phyloP scores from a whole-genome alignment of 2,888 invertebrate genomes.

The Apamea crenata region DNA sequence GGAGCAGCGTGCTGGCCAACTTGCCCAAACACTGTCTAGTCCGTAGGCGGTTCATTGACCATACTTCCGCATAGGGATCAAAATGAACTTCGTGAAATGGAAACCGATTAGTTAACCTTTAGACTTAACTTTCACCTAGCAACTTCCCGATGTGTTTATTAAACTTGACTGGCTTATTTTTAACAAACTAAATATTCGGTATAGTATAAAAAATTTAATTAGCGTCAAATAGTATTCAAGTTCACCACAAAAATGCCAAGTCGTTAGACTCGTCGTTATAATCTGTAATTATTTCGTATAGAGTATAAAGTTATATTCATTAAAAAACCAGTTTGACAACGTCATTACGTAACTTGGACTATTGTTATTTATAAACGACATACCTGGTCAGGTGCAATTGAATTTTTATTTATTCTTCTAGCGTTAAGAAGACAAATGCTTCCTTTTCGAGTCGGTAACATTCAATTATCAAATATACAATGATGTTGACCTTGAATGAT shows the following conservation, averaged over 20 bases:
- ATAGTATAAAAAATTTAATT: neutral
- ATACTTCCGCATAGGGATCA: slow-evolving; percentile 68
- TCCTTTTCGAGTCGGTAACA: slow-evolving; percentile 44
- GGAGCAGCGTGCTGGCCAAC: slow-evolving; percentile 29
- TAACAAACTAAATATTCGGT: neutral
- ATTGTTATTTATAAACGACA: slow-evolving; percentile 53
- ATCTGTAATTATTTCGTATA: slow-evolving; percentile 21
- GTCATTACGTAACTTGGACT: slow-evolving; percentile 39
- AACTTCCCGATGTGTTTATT: neutral
- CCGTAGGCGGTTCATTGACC: slow-evolving; percentile 72
- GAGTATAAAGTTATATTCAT: slow-evolving; percentile 23
- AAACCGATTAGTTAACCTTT: slow-evolving; percentile 33
- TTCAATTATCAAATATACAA: slow-evolving; percentile 55
- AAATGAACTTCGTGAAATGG: slow-evolving; percentile 44
- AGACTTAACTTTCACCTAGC: slow-evolving; percentile 42
- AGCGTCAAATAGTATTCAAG: slow-evolving; percentile 6
- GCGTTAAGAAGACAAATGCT: slow-evolving; percentile 8
- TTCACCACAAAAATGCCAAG: slow-evolving; percentile 15
- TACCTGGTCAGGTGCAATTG: slow-evolving; percentile 6
- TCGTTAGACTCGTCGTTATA: neutral
- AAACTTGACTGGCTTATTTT: slow-evolving; percentile 3
- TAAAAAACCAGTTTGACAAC: slow-evolving; percentile 47
- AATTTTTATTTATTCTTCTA: slow-evolving; percentile 38
- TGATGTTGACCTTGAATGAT: slow-evolving; percentile 61
- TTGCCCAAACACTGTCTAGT: slow-evolving; percentile 64